phyloP scores from a whole-genome alignment of 2,888 invertebrate genomes.

The Tenthredo amoena region DNA sequence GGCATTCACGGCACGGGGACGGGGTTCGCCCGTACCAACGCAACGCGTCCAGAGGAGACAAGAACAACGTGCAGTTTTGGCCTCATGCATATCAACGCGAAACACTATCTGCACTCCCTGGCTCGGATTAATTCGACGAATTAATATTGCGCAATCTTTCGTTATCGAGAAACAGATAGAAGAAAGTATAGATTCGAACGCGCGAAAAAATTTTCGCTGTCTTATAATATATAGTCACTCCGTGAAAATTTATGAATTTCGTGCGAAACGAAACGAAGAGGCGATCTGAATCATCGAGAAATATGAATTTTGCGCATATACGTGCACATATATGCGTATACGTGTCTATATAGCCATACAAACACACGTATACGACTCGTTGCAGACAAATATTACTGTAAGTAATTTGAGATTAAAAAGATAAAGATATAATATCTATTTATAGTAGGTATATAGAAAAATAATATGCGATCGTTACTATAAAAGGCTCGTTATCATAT shows the following conservation, averaged over 20 bases:
- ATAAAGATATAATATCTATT: neutral
- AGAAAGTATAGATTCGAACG: neutral
- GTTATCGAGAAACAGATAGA: neutral
- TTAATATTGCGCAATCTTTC: neutral
- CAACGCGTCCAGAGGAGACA: conserved; percentile 13
- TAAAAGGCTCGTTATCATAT: conserved; percentile 26
- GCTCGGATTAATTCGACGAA: neutral
- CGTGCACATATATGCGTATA: no score
- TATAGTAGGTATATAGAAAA: neutral
- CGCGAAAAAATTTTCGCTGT: neutral
- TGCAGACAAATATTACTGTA: neutral
- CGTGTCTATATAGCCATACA: no score
- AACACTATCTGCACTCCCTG: neutral
- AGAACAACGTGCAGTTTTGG: neutral
- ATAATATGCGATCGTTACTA: neutral
- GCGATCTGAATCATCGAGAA: no score
- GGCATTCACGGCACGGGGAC: conserved; percentile 46
- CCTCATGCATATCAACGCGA: neutral
- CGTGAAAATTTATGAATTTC: neutral
- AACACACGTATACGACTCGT: no score
- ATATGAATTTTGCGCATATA: no score
- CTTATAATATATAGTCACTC: no score
- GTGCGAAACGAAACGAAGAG: no score
- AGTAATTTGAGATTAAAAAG: neutral
- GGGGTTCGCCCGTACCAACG: neutral